Evolutionary conservation across 2,888 invertebrate genomes (phyloP).

Genomic region (Cactoblastis cactorum): DNA sequence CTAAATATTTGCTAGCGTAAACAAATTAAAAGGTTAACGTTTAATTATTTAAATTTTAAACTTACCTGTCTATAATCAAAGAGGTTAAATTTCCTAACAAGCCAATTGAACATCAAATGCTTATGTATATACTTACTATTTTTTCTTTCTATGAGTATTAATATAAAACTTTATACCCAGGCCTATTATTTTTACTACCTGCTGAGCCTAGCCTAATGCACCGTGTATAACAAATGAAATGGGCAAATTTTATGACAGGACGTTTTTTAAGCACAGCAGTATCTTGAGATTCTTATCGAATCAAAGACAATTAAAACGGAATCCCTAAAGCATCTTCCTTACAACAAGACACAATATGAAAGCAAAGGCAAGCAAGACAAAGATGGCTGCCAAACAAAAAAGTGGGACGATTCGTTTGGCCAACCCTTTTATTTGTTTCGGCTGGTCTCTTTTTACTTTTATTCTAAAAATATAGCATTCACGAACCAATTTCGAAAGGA

Average conservation of each 20-base stretch:
- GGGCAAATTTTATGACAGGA: slow-evolving; percentile 3
- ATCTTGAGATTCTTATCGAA: slow-evolving; percentile 3
- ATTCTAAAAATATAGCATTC: slow-evolving; percentile 77
- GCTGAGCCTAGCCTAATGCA: slow-evolving; percentile 3
- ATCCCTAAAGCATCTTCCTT: slow-evolving; percentile 26
- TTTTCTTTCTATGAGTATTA: neutral
- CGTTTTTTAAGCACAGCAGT: neutral
- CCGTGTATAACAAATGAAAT: neutral
- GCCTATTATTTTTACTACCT: slow-evolving; percentile 1
- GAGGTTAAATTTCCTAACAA: too few relatives aligned
- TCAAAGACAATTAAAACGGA: slow-evolving; percentile 7
- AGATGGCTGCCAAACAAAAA: slow-evolving; percentile 62
- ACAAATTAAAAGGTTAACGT: too few relatives aligned
- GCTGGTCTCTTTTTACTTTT: slow-evolving; percentile 70
- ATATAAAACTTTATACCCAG: neutral
- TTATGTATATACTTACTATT: too few relatives aligned
- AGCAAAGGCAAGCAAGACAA: slow-evolving; percentile 46
- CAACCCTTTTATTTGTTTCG: slow-evolving; percentile 71
- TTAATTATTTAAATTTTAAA: too few relatives aligned
- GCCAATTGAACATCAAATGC: too few relatives aligned
- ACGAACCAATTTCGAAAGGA: slow-evolving; percentile 78
- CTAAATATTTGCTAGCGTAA: too few relatives aligned
- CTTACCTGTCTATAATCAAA: too few relatives aligned
- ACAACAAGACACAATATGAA: slow-evolving; percentile 41
- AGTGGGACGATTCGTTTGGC: slow-evolving; percentile 57